Evolutionary conservation across 2,888 invertebrate genomes (phyloP).

Genomic region (Callimorpha dominula): DNA sequence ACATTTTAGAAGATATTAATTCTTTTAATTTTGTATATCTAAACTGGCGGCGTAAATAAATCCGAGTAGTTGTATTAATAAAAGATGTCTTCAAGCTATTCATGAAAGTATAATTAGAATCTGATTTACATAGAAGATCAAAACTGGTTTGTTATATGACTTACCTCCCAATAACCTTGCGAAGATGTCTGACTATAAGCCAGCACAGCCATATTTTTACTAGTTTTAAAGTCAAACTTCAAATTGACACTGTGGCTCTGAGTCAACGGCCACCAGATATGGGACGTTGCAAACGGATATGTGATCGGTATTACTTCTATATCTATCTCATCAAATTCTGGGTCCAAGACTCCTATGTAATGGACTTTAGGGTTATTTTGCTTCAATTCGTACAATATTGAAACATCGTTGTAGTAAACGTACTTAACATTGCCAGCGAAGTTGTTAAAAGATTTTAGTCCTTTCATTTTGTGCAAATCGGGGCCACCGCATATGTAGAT

Average conservation of each 20-base stretch:
- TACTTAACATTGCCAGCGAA: constrained; percentile 96
- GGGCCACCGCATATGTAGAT: constrained; percentile 97
- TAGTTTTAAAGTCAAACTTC: constrained; percentile 95
- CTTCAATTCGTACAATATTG: constrained; percentile 95
- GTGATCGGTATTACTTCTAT: constrained; percentile 96
- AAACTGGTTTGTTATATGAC: constrained; percentile 34
- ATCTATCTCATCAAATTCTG: constrained; percentile 94
- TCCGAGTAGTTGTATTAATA: neutral
- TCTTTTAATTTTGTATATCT: neutral
- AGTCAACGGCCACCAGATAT: constrained; percentile 95
- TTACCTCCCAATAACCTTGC: constrained; percentile 95
- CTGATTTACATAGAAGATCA: constrained; percentile 2
- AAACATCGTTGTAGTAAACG: constrained; percentile 97
- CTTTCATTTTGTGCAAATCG: constrained; percentile 93
- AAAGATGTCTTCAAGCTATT: neutral
- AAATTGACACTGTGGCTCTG: constrained; percentile 91
- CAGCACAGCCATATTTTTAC: constrained; percentile 93
- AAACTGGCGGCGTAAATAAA: neutral
- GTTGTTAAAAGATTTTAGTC: constrained; percentile 93
- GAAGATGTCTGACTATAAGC: constrained; percentile 94
- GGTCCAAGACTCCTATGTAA: constrained; percentile 92
- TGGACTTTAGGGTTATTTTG: constrained; percentile 95
- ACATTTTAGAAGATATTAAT: constrained; percentile 13
- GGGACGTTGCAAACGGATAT: constrained; percentile 95
- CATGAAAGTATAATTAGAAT: constrained; percentile 5